phyloP scores from a whole-genome alignment of 2,797 vertebrate genomes.

The Remorina albescens region DNA sequence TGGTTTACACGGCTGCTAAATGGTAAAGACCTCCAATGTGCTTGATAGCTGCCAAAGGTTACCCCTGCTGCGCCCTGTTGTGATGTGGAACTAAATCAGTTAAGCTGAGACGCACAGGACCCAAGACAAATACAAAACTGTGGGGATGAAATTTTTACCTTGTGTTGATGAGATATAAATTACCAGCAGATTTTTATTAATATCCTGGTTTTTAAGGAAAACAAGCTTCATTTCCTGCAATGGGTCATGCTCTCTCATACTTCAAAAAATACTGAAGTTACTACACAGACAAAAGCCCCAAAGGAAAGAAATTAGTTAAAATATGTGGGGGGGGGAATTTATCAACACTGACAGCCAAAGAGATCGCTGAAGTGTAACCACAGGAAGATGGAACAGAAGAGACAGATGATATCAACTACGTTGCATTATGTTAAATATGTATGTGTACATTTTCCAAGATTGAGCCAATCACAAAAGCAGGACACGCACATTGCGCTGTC shows the following conservation, averaged over 20 bases:
- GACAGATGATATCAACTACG: conserved; percentile 23
- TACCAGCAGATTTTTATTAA: not conserved
- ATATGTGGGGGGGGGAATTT: conserved; percentile 7
- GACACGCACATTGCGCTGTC: not conserved
- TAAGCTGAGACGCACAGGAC: conserved; percentile 42
- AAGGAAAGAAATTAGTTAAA: conserved; percentile 13
- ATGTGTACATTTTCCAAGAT: conserved; percentile 1
- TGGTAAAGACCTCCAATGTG: conserved; percentile 59
- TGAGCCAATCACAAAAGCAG: not conserved
- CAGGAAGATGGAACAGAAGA: conserved; percentile 23
- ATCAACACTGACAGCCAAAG: conserved; percentile 7
- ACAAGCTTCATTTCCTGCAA: conserved; percentile 9
- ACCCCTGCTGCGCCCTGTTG: conserved; percentile 55
- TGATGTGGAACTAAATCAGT: conserved; percentile 61
- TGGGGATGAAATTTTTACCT: conserved; percentile 16
- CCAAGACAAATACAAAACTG: conserved; percentile 43
- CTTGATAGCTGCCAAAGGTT: conserved; percentile 71
- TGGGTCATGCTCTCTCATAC: not conserved
- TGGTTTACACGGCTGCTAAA: conserved; percentile 73
- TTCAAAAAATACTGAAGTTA: not conserved
- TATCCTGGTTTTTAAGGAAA: conserved; percentile 1
- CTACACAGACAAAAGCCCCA: not conserved
- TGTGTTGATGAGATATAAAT: conserved; percentile 7
- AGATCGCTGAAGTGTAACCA: conserved; percentile 16
- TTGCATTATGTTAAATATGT: conserved; percentile 29